Percentiles rank a stretch among this genome's conserved stretches.
phyloP scores from a whole-genome alignment of 2,888 invertebrate genomes.

The Drosophila borealis region DNA sequence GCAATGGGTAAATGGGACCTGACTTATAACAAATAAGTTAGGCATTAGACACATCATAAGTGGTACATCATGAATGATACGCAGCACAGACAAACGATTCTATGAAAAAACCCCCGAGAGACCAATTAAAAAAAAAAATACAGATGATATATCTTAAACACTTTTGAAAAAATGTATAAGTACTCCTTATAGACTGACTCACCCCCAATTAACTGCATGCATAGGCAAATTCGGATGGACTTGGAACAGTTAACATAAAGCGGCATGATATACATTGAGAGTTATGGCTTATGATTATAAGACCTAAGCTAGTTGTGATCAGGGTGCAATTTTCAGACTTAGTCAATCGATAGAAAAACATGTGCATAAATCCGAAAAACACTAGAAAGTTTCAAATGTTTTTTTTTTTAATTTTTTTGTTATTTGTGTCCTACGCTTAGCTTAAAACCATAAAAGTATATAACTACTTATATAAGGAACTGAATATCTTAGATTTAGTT shows the following conservation, averaged over 20 bases:
- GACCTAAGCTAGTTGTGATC: slow-evolving; percentile 27
- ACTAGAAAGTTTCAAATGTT: slow-evolving; percentile 2
- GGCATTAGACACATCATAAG: slow-evolving; percentile 16
- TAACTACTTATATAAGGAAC: slow-evolving; percentile 22
- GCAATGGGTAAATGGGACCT: slow-evolving; percentile 24
- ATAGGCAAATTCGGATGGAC: slow-evolving; percentile 40
- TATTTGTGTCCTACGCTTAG: slow-evolving; percentile 26
- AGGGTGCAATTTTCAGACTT: slow-evolving; percentile 44
- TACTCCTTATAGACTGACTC: slow-evolving; percentile 1
- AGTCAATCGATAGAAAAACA: slow-evolving; percentile 25
- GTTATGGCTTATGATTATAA: slow-evolving; percentile 38
- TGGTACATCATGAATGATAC: slow-evolving; percentile 9
- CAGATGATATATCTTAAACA: not conserved
- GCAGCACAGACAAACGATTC: slow-evolving; percentile 34
- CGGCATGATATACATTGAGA: slow-evolving; percentile 28
- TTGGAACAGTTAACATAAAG: slow-evolving; percentile 13
- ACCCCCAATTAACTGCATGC: slow-evolving; percentile 26
- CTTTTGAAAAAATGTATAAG: not conserved
- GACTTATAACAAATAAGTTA: slow-evolving; percentile 18
- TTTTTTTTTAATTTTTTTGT: slow-evolving; percentile 8
- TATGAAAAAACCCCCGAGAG: slow-evolving; percentile 10
- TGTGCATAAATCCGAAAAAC: slow-evolving; percentile 41
- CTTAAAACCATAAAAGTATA: slow-evolving; percentile 38
- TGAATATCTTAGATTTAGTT: slow-evolving; percentile 46
- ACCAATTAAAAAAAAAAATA: not conserved